Evolutionary conservation across 92 coral and sea anemone species (phyloP), one percentile per base, ranked within the genome.

Genomic region (Zoanthus gigantus): DNA sequence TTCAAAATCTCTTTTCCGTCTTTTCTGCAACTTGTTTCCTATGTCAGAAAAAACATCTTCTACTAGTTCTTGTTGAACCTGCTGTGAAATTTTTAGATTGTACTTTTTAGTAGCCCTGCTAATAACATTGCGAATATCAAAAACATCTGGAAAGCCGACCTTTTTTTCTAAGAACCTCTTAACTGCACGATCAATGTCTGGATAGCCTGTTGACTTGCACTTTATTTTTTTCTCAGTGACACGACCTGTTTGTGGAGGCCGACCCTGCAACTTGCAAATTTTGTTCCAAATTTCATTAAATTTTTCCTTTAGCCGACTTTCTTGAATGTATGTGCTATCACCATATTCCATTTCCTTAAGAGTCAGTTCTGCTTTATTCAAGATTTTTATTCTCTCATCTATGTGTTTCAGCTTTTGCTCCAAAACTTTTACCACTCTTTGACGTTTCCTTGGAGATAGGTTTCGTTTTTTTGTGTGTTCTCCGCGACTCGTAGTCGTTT

Each of bases 1-100:
- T 32, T 86, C 80, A 44, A 89, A 93, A 83, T 97, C 99, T 52
- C 83, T 94, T 91, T 95, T 94, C 48, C 99, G 92, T 66, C 92
- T 90, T 81, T 88, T 88, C 88, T 97, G 99, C 60, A 97, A 52
- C 81, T 88, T 97, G 87, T 97, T 97, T 6, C 99, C 99, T 73
- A 97, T 79, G 46, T 92, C 91, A 16, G 95, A 91, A 45, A 96
- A 96, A 18, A 97, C 89, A 31, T 97, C 99, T 6, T 83, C 92
- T 23, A 93, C 94, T 61, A 97, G 71, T 30, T 96, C 99, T 11
- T 84, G 83, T 57, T 84, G 73, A 0, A 88, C 91, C 82, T 86
- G 90, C 13, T 90, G 85, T n/a, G 98, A 23, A 78, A 97, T 82
- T 71, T 92, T 90, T 74, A 97, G 80, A 42, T 89, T 92, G 87